Percentiles rank a stretch among this genome's conserved stretches.
Evolutionary conservation across 2,113 vertebrate genomes (phyloP).

Genomic region (Heterotilapia buettikoferi): DNA sequence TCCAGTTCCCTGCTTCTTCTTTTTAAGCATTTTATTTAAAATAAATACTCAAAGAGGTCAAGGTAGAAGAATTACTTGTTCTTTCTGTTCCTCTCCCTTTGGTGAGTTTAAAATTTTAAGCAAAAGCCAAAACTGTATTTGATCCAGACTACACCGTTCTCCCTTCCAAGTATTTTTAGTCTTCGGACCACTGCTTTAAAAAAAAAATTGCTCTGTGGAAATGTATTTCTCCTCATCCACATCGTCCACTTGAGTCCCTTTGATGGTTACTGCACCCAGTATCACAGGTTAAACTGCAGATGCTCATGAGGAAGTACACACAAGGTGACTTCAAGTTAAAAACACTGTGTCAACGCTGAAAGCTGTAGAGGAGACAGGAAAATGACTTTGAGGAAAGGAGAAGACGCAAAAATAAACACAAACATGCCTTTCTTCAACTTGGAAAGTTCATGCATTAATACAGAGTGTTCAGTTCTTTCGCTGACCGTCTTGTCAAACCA

Average conservation of each 20-base stretch:
- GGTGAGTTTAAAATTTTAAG: neutral
- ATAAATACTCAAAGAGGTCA: neutral
- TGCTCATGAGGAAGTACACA: neutral
- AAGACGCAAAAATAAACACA: neutral
- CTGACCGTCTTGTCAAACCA: neutral
- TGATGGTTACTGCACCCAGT: neutral
- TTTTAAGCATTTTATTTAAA: neutral
- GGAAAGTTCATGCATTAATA: neutral
- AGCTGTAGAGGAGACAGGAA: neutral
- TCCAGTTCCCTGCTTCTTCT: neutral
- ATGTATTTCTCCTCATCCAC: neutral
- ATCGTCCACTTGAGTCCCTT: rapidly evolving
- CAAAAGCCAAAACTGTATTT: neutral
- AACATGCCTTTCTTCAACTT: neutral
- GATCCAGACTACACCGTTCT: neutral
- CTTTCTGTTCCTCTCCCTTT: neutral
- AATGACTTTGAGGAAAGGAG: neutral
- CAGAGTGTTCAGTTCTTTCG: neutral
- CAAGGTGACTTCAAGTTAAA: neutral
- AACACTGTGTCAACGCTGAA: neutral
- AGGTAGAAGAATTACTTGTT: rapidly evolving
- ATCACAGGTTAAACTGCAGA: neutral
- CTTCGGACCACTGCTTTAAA: rapidly evolving
- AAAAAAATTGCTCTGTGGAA: neutral
- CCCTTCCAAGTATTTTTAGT: neutral